A percentile compares a stretch with the other conserved stretches of the same genome.
Conservation (phyloP, 2,113 vertebrate genomes). For the Tapirus terrestris region DNA sequence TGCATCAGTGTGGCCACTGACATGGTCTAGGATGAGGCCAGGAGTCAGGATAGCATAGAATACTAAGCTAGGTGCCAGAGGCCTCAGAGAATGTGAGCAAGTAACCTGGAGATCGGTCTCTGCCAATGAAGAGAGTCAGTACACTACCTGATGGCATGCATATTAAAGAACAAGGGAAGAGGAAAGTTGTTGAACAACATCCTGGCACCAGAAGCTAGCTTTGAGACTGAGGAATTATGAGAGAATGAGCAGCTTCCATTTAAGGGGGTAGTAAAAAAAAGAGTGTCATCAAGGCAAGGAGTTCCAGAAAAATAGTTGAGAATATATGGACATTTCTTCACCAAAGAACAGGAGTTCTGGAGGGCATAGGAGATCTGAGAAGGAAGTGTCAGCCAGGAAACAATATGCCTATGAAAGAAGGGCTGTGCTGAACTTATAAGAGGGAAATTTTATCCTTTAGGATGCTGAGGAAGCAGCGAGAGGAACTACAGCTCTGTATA, state of each 20-base stretch:
- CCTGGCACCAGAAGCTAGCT: background rate
- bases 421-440: constrained; percentile 27
- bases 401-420: constrained; percentile 39
- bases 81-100: background rate
- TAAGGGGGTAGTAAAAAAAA: constrained; percentile 40
- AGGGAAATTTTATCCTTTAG: constrained; percentile 40
- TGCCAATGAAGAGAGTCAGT: background rate
- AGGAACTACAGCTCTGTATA: constrained; percentile 61
- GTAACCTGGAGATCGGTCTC: background rate
- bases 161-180: constrained; percentile 29
- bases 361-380: background rate
- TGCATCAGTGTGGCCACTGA: background rate
- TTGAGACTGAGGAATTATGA: constrained; percentile 42
- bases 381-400: background rate
- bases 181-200: background rate
- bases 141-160: background rate
- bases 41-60: background rate
- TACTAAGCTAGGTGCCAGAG: background rate
- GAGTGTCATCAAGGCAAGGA: background rate
- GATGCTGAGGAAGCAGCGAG: constrained; percentile 58
- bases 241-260: constrained; percentile 24
- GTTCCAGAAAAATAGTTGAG: background rate
- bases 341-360: constrained; percentile 22
- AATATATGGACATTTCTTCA: constrained; percentile 36
- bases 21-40: background rate